Evolutionary conservation across 2,888 invertebrate genomes (phyloP).

Genomic region (Eledona agricola): DNA sequence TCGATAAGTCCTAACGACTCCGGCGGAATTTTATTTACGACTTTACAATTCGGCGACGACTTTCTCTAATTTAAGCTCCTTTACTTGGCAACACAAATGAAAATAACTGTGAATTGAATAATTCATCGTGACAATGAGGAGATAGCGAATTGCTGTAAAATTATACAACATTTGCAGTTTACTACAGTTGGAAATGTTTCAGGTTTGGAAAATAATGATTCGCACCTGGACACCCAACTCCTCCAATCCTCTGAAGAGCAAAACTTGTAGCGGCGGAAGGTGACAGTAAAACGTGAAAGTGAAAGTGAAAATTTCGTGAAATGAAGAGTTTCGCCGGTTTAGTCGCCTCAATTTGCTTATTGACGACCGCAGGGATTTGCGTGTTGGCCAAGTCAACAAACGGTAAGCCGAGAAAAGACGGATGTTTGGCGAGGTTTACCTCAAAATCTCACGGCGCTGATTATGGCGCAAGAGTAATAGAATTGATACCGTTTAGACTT

Average conservation of each 20-base stretch:
- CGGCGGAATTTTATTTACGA: too few species aligned
- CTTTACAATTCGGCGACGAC: too few species aligned
- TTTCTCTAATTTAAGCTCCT: too few species aligned
- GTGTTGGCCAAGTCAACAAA: background rate
- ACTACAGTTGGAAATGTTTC: too few species aligned
- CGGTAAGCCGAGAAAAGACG: conserved; percentile 5
- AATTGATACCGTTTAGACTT: too few species aligned
- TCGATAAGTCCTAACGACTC: too few species aligned
- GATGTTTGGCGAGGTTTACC: conserved; percentile 7
- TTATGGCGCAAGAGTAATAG: conserved; percentile 3
- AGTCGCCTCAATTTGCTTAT: background rate
- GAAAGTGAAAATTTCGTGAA: conserved; percentile 6
- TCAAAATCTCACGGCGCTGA: conserved; percentile 1
- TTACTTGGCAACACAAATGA: too few species aligned
- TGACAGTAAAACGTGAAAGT: background rate
- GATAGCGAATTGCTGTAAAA: too few species aligned
- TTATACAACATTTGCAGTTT: too few species aligned
- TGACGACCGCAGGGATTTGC: background rate
- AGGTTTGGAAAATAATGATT: conserved; percentile 8
- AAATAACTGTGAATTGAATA: too few species aligned
- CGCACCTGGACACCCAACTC: background rate
- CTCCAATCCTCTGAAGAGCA: background rate
- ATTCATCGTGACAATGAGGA: too few species aligned
- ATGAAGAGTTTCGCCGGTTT: conserved; percentile 6
- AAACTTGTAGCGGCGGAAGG: conserved; percentile 3